Evolutionary conservation across 1,140 invertebrate species (phyloP), one percentile per base, ranked within the genome.

Genomic region (Zaprionus nigranus): DNA sequence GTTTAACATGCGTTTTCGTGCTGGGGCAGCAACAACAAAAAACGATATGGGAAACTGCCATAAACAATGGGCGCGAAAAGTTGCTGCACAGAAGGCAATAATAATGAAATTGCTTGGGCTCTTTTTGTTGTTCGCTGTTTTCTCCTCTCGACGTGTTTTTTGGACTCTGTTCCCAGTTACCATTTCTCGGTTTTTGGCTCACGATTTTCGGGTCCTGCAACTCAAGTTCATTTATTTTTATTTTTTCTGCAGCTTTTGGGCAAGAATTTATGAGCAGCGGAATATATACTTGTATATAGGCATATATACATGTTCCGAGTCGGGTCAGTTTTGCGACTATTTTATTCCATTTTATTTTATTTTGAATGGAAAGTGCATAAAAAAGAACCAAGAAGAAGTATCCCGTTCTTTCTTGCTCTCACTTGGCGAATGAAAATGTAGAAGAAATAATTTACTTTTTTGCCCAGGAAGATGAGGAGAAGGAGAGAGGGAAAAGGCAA

Each of bases 191-290:
- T 3, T 17, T 2, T 17, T 9, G 40, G 7, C 7, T 46, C 40
- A 17, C 40, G 40, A 15, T 40, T 15, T 5, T 15, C 57, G 20
- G 9, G 17, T 61, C 24, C 36, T 81, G 54, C 59, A 51, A 56
- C 84, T 88, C 78, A 81, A 87, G 84, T 88, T 88, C 85, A 90
- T 88, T 88, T 88, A 88, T 85, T 88, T 88, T 88, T 88, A 90
- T 88, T 88, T 81, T 88, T 88, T 75, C 75, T 73, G 72, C 78
- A 81, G 85, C 81, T 88, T 88, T 90, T 40, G 78, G 75, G 75
- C 79, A 81, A 79, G 81, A 88, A 88, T 88, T 88, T 88, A 88
- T 84, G 78, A 69, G 53, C 78, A 79, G 53, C 75, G 75, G 38
- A 79, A 88, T 69, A 71, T 72, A 72, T 69, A 65, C 40, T 68